These are phyloP conservation scores for Hyposmocoma kahamanoa DNA, from an alignment of 1,140 invertebrate genomes.

Conservation along the genomic window DNA sequence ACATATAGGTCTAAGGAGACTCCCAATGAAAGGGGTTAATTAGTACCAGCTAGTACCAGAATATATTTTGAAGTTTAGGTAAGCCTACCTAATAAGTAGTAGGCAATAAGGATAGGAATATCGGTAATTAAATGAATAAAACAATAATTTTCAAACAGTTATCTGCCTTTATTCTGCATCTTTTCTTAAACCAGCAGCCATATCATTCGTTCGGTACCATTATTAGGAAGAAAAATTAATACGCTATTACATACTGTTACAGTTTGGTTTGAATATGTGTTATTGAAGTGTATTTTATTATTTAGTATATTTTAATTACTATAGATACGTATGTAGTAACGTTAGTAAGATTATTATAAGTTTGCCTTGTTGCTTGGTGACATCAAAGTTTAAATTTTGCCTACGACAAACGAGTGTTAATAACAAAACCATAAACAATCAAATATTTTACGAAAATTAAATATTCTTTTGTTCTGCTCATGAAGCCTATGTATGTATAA, in stretches of 20 bases:
- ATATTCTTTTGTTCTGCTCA: too few species aligned
- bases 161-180: conserved; percentile 69
- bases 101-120: background rate
- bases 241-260: conserved; percentile 69
- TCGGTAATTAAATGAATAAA: conserved; percentile 36
- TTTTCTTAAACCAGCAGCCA: conserved; percentile 67
- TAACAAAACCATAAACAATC: too few species aligned
- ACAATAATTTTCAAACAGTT: conserved; percentile 69
- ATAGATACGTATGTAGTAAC: too few species aligned
- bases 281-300: conserved; percentile 63
- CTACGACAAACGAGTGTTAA: too few species aligned
- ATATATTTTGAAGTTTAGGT: background rate
- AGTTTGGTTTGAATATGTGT: conserved; percentile 72
- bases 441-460: too few species aligned
- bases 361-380: too few species aligned
- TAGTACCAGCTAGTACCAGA: background rate
- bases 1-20: too few species aligned
- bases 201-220: conserved; percentile 70
- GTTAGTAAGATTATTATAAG: too few species aligned
- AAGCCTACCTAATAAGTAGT: background rate
- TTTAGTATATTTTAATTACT: conserved; percentile 66
- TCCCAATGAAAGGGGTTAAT: too few species aligned
- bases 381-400: too few species aligned
- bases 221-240: conserved; percentile 72
- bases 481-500: too few species aligned